Percentiles rank a stretch among this genome's conserved stretches.
These are phyloP conservation scores for Cerastis leucographa DNA, from an alignment of 2,888 invertebrate genomes.

Conservation along the genomic window DNA sequence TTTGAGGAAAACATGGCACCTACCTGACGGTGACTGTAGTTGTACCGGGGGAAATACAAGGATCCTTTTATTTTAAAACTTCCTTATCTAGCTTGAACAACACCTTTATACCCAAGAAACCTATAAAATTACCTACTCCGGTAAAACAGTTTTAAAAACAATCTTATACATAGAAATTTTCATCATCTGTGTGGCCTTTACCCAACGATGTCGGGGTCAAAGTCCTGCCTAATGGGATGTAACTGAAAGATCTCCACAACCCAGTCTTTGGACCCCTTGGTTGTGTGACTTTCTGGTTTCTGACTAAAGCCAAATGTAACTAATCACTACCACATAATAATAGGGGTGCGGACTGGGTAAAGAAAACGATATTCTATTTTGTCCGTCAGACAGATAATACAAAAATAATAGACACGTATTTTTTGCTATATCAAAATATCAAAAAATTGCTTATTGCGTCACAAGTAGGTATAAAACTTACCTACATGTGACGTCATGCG, in stretches of 20 bases:
- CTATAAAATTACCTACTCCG: neutral
- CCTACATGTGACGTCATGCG: too few species aligned
- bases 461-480: too few species aligned
- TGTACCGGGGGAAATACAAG: conserved; percentile 48
- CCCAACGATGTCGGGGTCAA: neutral
- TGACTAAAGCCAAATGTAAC: neutral
- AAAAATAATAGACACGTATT: too few species aligned
- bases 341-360: too few species aligned
- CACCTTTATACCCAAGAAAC: conserved; percentile 1
- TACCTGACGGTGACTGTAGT: conserved; percentile 6
- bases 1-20: conserved; percentile 42
- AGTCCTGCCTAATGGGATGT: neutral
- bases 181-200: neutral
- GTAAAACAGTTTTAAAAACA: neutral
- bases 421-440: too few species aligned
- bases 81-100: conserved; percentile 12
- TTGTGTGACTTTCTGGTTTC: neutral
- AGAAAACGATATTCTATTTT: too few species aligned
- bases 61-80: conserved; percentile 35
- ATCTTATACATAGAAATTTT: neutral
- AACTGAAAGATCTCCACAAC: neutral
- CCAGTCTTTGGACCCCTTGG: neutral
- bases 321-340: neutral
- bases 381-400: too few species aligned
- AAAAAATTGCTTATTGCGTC: too few species aligned